Percentiles rank a stretch among this genome's conserved stretches.
These are phyloP conservation scores for Rhincodon typus DNA, from an alignment of 2,797 vertebrate genomes.

Conservation along the genomic window DNA sequence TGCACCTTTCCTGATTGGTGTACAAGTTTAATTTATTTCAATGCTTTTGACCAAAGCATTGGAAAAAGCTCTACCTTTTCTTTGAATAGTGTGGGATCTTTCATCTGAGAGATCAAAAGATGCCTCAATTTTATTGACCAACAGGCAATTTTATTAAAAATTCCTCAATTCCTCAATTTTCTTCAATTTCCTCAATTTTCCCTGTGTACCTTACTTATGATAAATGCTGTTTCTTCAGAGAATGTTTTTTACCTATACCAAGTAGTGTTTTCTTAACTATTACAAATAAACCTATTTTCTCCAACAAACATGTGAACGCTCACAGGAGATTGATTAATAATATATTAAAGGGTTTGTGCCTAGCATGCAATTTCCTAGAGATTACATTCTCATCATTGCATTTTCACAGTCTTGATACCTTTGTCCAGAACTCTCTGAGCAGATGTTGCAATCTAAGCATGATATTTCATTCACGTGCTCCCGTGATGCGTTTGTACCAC, in stretches of 20 bases:
- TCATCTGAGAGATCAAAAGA: not conserved
- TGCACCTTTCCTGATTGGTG: too few relatives aligned
- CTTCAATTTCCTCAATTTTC: not conserved
- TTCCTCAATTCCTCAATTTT: not conserved
- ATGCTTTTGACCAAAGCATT: not conserved
- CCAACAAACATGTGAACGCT: not conserved
- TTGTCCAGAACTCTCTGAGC: not conserved
- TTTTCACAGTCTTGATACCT: not conserved
- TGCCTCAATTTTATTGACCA: not conserved
- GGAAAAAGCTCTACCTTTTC: not conserved
- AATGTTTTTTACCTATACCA: not conserved
- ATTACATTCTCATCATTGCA: not conserved
- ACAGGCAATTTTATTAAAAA: too few relatives aligned
- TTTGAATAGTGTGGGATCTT: not conserved
- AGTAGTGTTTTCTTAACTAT: not conserved
- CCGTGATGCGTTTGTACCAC: not conserved
- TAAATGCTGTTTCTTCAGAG: not conserved
- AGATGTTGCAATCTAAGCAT: not conserved
- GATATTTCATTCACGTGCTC: not conserved
- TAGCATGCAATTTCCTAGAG: not conserved
- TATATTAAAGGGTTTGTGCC: not conserved
- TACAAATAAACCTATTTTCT: not conserved
- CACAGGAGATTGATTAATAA: not conserved
- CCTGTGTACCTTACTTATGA: not conserved
- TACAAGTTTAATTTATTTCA: not conserved